These are phyloP conservation scores for Galleria mellonella DNA, from an alignment of 1,140 invertebrate species.

Conservation along the genomic window DNA sequence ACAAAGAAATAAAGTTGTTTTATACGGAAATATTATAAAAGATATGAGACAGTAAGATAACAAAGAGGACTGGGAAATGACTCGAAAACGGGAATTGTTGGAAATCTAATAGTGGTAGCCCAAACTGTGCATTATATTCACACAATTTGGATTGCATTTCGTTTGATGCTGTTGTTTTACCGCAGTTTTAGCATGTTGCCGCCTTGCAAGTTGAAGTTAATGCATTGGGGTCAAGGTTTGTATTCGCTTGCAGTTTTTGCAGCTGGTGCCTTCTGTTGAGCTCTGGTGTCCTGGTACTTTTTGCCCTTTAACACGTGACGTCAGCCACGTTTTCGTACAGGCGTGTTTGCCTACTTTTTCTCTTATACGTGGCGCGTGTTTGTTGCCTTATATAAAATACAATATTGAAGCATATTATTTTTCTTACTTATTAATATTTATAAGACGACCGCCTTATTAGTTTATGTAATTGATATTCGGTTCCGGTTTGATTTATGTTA, in stretches of 20 bases:
- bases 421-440: too few relatives aligned
- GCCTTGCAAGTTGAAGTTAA: not conserved
- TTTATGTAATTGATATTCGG: too few relatives aligned
- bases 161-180: not conserved
- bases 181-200: not conserved
- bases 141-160: constrained; percentile 7
- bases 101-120: too few relatives aligned
- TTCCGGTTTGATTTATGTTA: too few relatives aligned
- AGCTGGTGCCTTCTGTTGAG: constrained; percentile 1
- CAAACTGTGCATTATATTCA: not conserved
- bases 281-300: constrained; percentile 15
- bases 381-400: too few relatives aligned
- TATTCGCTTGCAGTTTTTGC: constrained; percentile 1
- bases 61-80: too few relatives aligned
- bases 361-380: too few relatives aligned
- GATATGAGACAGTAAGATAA: too few relatives aligned
- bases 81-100: too few relatives aligned
- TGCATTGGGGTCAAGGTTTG: not conserved
- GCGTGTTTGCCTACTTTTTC: too few relatives aligned
- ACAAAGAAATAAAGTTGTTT: not conserved
- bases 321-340: constrained; percentile 4
- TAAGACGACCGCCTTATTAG: too few relatives aligned
- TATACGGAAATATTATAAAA: not conserved
- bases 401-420: too few relatives aligned
- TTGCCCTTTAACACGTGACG: constrained; percentile 20